Percentiles rank a stretch among this genome's conserved stretches.
These are phyloP conservation scores for Tragelaphus strepsiceros DNA, from an alignment of 2,113 vertebrate genomes.

Conservation along the genomic window DNA sequence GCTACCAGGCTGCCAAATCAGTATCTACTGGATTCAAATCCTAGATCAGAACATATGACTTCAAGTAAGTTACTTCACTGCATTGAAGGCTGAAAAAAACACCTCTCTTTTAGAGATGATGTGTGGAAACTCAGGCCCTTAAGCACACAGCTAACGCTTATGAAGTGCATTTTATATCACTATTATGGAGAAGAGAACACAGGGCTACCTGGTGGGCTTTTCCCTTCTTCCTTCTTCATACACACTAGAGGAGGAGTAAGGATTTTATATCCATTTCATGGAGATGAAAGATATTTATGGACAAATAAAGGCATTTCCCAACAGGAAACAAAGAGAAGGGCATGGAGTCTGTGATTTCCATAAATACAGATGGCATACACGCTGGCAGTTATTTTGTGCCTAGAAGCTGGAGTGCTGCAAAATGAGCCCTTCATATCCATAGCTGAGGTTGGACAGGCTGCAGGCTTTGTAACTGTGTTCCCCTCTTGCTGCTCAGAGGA, in stretches of 20 bases:
- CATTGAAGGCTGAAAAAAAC: background rate
- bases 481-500: conserved; percentile 23
- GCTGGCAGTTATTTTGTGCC: background rate
- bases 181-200: too few relatives aligned
- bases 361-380: background rate
- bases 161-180: background rate
- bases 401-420: background rate
- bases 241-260: background rate
- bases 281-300: conserved; percentile 17
- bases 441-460: conserved; percentile 12
- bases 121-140: background rate
- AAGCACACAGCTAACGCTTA: background rate
- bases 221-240: background rate
- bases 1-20: background rate
- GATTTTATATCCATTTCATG: background rate
- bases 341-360: background rate
- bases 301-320: background rate
- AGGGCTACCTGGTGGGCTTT: background rate
- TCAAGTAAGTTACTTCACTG: background rate
- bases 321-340: background rate
- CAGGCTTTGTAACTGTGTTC: conserved; percentile 1
- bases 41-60: background rate
- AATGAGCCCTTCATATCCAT: conserved; percentile 49
- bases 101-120: background rate
- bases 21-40: background rate